Conservation (phyloP, 2,888 invertebrate species). For the Phaonia tiefii region DNA sequence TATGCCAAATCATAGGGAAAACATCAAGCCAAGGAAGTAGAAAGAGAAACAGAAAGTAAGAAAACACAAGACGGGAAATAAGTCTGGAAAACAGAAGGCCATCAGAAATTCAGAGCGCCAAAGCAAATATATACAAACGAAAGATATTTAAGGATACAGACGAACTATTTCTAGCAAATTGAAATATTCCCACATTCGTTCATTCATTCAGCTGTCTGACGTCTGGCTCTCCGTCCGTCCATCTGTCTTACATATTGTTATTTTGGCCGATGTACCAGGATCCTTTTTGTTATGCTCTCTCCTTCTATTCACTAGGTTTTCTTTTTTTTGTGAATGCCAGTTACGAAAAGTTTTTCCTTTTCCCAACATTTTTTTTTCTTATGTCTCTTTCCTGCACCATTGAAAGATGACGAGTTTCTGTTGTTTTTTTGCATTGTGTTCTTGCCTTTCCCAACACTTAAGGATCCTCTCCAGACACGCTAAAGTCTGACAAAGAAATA, state of each 20-base stretch:
- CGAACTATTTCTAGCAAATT: no score
- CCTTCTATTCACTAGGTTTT: neutral
- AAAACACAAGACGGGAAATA: slow-evolving; percentile 27
- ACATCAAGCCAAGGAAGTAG: slow-evolving; percentile 6
- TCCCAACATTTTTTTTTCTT: slow-evolving; percentile 31
- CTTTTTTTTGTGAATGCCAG: slow-evolving; percentile 9
- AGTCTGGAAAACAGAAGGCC: slow-evolving; percentile 30
- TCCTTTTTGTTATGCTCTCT: neutral
- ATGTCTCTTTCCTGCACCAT: slow-evolving; percentile 6
- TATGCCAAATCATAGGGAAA: slow-evolving; percentile 60
- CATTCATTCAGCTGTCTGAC: slow-evolving; percentile 11
- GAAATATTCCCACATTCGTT: no score
- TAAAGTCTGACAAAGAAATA: slow-evolving; percentile 21
- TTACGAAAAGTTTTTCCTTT: slow-evolving; percentile 20
- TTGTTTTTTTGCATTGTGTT: slow-evolving; percentile 12
- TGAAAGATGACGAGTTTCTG: no score
- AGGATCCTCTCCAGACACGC: slow-evolving; percentile 20
- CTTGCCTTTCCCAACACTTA: slow-evolving; percentile 17
- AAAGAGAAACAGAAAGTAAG: slow-evolving; percentile 29
- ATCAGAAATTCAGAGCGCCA: slow-evolving; percentile 21
- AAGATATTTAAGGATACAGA: no score
- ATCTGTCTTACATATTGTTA: slow-evolving; percentile 14
- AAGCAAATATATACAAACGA: slow-evolving; percentile 35
- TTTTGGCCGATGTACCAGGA: neutral
- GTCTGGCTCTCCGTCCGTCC: neutral